Base-by-base conservation (phyloP, 1,140 invertebrate species). In the Panulirus ornatus region DNA sequence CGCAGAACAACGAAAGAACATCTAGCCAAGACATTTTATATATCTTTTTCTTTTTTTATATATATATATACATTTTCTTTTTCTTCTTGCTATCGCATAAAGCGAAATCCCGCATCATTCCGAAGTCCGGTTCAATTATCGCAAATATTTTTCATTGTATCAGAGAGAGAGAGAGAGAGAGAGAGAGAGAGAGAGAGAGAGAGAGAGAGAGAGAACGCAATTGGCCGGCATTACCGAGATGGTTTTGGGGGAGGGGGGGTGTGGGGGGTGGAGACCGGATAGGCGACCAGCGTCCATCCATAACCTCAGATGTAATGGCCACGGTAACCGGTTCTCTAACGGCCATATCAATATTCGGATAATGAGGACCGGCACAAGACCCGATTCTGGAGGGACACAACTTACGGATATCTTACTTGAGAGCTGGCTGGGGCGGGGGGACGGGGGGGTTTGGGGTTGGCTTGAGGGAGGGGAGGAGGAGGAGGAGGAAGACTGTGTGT, bases 341-440 rank as follows among this genome's bases (percentile, higher is more conserved):
- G 54, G 78, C 54, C 78, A 14, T 82, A 82, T 82, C 78, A 82
- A 82, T 82, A 82, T 82, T 58, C 78, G 78, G 78, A 82, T 82
- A 82, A 82, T 82, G 78, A 82, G 78, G 78, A 5, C 70, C 30
- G 70, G 36, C 36, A 34, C 36, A 40, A 11, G 16, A 38, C 71
- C 58, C 22, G 58, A 66, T 66, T 66, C 58, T 66, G 58, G n/a
- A n/a, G n/a, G 30, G 27, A 66, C 22, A 30, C 58, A 66, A 30
- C 58, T 66, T 66, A 66, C 2, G n/a, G 58, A 27, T 66, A 66
- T 66, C 58, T 66, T 66, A 66, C 27, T 66, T 1, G 22, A 75
- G 36, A 40, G 71, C 36, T 3, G 36, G 40, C 14, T 5, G 2
- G 16, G 36, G 71, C 5, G 22, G 36, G 40, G 40, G 36, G 14